Percentiles rank a stretch among this genome's conserved stretches.
Evolutionary conservation across 2,113 vertebrate species (phyloP).

Genomic region (Ciconia boyciana): DNA sequence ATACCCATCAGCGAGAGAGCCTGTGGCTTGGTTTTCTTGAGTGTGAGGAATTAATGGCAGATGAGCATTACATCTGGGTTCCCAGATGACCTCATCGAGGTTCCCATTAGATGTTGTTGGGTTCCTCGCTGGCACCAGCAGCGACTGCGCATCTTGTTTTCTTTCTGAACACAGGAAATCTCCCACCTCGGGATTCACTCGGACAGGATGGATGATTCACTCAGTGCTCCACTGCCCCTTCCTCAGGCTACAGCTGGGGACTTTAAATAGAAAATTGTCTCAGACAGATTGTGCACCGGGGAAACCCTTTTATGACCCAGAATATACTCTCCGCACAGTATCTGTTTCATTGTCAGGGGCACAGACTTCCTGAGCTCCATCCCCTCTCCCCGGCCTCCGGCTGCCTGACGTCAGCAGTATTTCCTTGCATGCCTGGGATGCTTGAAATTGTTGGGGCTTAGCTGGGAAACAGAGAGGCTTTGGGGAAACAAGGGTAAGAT

Average conservation of each 20-base stretch:
- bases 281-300: neutral
- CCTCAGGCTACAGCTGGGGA: constrained; percentile 31
- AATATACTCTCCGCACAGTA: neutral
- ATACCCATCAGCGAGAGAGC: accelerated
- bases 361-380: constrained; percentile 10
- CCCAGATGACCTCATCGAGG: neutral
- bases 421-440: constrained; percentile 48
- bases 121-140: neutral
- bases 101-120: neutral
- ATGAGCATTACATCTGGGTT: neutral
- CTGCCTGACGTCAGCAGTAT: constrained; percentile 13
- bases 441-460: constrained; percentile 36
- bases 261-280: constrained; percentile 34
- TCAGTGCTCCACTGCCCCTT: neutral
- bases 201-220: constrained; percentile 47
- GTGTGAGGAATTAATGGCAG: neutral
- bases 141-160: neutral
- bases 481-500: constrained; percentile 12
- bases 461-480: neutral
- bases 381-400: neutral
- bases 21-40: accelerated
- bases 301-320: constrained; percentile 40
- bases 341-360: neutral
- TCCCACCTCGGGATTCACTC: neutral
- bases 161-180: constrained; percentile 29